phyloP scores from a whole-genome alignment of 2,888 invertebrate genomes.

The Notodonta dromedarius region DNA sequence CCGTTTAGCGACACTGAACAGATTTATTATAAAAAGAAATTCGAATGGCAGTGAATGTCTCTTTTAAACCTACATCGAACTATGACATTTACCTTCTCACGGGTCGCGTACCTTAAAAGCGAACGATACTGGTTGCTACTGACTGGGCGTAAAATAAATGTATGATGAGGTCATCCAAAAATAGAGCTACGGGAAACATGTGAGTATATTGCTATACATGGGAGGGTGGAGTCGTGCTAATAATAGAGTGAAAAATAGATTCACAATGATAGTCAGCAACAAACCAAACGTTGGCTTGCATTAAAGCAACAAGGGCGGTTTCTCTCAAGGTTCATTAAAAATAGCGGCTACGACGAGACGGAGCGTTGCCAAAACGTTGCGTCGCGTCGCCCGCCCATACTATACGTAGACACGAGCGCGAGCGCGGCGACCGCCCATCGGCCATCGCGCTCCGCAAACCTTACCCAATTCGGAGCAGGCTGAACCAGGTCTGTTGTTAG shows the following conservation, averaged over 20 bases:
- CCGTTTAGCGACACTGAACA: background rate
- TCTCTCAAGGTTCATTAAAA: conserved; percentile 81
- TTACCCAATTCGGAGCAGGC: conserved; percentile 62
- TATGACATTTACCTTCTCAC: conserved; percentile 64
- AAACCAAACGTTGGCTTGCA: conserved; percentile 53
- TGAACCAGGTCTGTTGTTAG: conserved; percentile 26
- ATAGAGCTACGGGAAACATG: conserved; percentile 57
- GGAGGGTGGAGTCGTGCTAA: conserved; percentile 51
- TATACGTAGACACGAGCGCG: conserved; percentile 53
- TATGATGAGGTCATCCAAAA: conserved; percentile 67
- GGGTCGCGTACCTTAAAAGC: conserved; percentile 56
- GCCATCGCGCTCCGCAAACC: conserved; percentile 55
- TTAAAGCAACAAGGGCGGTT: conserved; percentile 78
- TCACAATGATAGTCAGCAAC: conserved; percentile 46
- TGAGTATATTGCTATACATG: conserved; percentile 52
- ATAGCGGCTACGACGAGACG: conserved; percentile 63
- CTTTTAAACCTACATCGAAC: conserved; percentile 8
- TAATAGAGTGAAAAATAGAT: conserved; percentile 53
- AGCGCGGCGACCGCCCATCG: conserved; percentile 50
- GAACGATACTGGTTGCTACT: conserved; percentile 36
- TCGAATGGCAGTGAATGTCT: too few relatives aligned
- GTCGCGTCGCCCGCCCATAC: conserved; percentile 73
- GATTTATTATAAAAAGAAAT: background rate
- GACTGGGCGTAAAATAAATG: conserved; percentile 49
- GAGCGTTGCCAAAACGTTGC: conserved; percentile 77